These are phyloP conservation scores for Raja brachyura DNA, from an alignment of 2,113 vertebrate species.

Conservation along the genomic window DNA sequence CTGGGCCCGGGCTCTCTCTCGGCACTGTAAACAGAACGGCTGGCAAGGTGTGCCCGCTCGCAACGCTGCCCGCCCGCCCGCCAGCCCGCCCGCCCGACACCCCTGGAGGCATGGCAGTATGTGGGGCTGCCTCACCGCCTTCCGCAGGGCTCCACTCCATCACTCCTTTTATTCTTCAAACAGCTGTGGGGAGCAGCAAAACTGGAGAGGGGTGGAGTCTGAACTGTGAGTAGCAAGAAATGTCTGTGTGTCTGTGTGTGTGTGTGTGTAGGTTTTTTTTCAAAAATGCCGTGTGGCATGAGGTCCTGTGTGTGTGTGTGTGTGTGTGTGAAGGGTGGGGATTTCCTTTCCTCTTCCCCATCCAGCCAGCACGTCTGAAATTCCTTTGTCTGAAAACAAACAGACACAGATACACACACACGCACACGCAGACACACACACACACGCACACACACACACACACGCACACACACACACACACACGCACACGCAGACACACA, in stretches of 20 bases:
- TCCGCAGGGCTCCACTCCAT: background rate
- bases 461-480: background rate
- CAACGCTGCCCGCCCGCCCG: background rate
- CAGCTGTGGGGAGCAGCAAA: slow-evolving; percentile 2
- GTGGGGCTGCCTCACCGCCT: background rate
- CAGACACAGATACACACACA: background rate
- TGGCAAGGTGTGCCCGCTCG: background rate
- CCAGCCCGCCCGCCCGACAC: too few species aligned
- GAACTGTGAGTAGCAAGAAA: slow-evolving; percentile 14
- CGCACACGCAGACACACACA: background rate
- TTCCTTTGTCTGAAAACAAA: background rate
- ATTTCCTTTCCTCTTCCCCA: background rate
- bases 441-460: too few species aligned
- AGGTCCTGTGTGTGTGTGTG: background rate
- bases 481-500: background rate
- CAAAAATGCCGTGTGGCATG: background rate
- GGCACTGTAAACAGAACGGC: background rate
- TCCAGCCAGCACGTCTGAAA: background rate
- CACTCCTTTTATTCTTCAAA: slow-evolving; percentile 8
- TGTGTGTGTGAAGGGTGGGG: background rate
- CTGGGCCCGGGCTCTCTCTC: background rate
- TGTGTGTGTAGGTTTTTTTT: background rate
- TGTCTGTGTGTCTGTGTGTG: too few species aligned
- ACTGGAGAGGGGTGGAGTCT: background rate
- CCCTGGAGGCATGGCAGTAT: background rate